These are phyloP conservation scores for Oncopodura yosiiana DNA, from an alignment of 1,140 invertebrate genomes.

Conservation along the genomic window DNA sequence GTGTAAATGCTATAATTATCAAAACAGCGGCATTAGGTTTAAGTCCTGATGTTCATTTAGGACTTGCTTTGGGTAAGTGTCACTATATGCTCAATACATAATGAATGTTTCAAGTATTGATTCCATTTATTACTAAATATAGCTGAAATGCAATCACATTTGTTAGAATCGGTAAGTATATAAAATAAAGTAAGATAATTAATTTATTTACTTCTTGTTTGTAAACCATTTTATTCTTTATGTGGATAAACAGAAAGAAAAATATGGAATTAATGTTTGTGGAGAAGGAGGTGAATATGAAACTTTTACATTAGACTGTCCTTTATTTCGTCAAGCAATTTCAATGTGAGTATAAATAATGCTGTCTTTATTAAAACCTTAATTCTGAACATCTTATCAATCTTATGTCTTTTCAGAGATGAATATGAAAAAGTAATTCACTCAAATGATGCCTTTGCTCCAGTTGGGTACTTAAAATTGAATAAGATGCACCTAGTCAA, in stretches of 20 bases:
- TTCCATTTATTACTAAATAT: too few species aligned
- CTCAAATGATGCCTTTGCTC: slow-evolving; percentile 80
- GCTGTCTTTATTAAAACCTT: not conserved
- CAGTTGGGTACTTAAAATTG: slow-evolving; percentile 84
- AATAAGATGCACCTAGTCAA: slow-evolving; percentile 64
- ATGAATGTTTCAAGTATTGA: too few species aligned
- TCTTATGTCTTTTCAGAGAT: slow-evolving; percentile 52
- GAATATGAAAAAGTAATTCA: slow-evolving; percentile 78
- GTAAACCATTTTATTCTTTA: slow-evolving; percentile 6
- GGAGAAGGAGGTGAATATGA: slow-evolving; percentile 99
- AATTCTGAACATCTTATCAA: not conserved
- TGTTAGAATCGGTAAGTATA: slow-evolving; percentile 64
- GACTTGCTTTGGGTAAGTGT: too few species aligned
- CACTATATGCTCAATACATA: too few species aligned
- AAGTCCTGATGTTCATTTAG: slow-evolving; percentile 73
- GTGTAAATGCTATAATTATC: slow-evolving; percentile 86
- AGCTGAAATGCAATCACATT: slow-evolving; percentile 69
- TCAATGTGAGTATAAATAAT: slow-evolving; percentile 62
- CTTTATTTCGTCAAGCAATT: slow-evolving; percentile 82
- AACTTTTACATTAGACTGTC: slow-evolving; percentile 93
- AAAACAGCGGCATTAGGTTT: slow-evolving; percentile 91
- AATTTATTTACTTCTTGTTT: not conserved
- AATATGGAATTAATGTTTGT: slow-evolving; percentile 94
- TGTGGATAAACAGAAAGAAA: slow-evolving; percentile 57
- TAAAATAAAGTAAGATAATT: not conserved